Evolutionary conservation across 1,140 invertebrate genomes (phyloP).

Genomic region (Apis mellifera): Amel_HAv3.1 CM009938.2:7626501-7627000

Average conservation of each 20-base stretch:
- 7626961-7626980: conserved; percentile 25
- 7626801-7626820: conserved; percentile 21
- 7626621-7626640: conserved; percentile 32
- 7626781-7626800: conserved; percentile 49
- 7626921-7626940: conserved; percentile 25
- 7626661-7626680: neutral
- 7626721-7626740: conserved; percentile 2
- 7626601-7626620: conserved; percentile 54
- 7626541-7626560: conserved; percentile 2
- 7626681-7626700: neutral
- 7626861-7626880: neutral
- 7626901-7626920: neutral
- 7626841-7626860: neutral
- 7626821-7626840: conserved; percentile 30
- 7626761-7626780: conserved; percentile 19
- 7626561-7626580: conserved; percentile 43
- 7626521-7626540: conserved; percentile 39
- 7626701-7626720: conserved; percentile 16
- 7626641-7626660: neutral
- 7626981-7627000: conserved; percentile 52
- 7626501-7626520: conserved; percentile 70
- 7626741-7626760: conserved; percentile 28
- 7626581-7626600: conserved; percentile 72
- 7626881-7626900: neutral
- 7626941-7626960: neutral